Conservation (phyloP, 2,888 invertebrate species). For the Teleiodes luculella region DNA sequence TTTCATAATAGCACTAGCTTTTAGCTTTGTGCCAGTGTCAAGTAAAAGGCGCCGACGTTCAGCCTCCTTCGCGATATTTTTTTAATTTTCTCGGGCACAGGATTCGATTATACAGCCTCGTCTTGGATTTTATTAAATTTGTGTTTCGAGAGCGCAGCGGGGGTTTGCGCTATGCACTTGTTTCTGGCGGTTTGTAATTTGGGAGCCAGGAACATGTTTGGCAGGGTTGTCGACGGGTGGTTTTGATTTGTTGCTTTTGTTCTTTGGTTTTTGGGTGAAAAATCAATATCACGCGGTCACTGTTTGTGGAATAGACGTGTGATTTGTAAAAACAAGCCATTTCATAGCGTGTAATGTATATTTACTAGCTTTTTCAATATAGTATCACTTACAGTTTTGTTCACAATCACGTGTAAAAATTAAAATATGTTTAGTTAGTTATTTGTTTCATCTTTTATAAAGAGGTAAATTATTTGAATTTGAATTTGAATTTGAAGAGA, state of each 20-base stretch:
- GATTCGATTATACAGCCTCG: constrained; percentile 65
- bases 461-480: too few relatives aligned
- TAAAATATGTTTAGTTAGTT: too few relatives aligned
- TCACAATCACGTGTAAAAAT: too few relatives aligned
- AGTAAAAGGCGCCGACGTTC: constrained; percentile 73
- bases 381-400: too few relatives aligned
- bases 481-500: too few relatives aligned
- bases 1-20: too few relatives aligned
- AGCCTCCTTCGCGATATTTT: constrained; percentile 57
- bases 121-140: constrained; percentile 62
- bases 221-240: not conserved
- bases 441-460: too few relatives aligned
- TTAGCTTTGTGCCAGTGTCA: too few relatives aligned
- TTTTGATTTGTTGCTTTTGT: constrained; percentile 7
- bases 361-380: too few relatives aligned
- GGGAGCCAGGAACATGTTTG: constrained; percentile 12
- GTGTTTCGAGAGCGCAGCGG: constrained; percentile 42
- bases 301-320: too few relatives aligned
- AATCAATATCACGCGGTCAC: not conserved
- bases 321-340: too few relatives aligned
- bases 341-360: too few relatives aligned
- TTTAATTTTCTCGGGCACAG: constrained; percentile 69
- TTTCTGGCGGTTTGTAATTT: constrained; percentile 27
- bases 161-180: constrained; percentile 35
- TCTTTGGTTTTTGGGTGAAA: not conserved